Evolutionary conservation across 2,113 vertebrate species (phyloP), one percentile per base, ranked within the genome.

Genomic region (Narcine bancroftii): DNA sequence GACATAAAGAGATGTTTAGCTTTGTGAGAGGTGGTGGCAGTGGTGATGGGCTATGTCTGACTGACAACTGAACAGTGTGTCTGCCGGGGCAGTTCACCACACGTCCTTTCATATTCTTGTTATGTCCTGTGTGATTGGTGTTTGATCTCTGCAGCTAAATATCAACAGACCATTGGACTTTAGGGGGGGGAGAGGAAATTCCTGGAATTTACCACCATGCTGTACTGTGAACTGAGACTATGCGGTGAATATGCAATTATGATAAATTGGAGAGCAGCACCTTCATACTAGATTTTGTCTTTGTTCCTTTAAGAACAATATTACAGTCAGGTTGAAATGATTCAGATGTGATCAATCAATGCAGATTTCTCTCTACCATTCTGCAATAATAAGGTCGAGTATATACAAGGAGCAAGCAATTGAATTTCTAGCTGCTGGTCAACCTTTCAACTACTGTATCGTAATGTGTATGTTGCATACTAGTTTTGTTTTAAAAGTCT

Each of bases 101-200:
- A 93, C 92, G 93, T 95, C 94, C 94, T 95, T 94, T 95, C 93
- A 73, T 95, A 95, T 95, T 94, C 94, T 95, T 92, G 93, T 93
- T 94, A 92, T 94, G 95, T 95, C 95, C 94, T 95, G 95, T 92
- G 56, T 79, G 94, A 97, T 94, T 96, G 95, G 95, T 94, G 94
- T 97, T 96, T 97, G 95, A 97, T 97, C 97, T 96, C 96, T 94
- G 93, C 94, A 94, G 94, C 87, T 92, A 96, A 96, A 94, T 93
- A 95, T 95, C 94, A 93, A 93, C 93, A 93, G 94, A 97, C 96
- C 97, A 96, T 93, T 93, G 95, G 96, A 97, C 95, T 96, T 94
- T 47, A 45, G 36, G 9, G 60, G 66, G 60, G 66, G 47, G 26
- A 33, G 33, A 29, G 45, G 71, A 91, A 60, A 53, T 36, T 42